Conservation (phyloP, 2,888 invertebrate genomes). For the Stenolophus ochropezus region DNA sequence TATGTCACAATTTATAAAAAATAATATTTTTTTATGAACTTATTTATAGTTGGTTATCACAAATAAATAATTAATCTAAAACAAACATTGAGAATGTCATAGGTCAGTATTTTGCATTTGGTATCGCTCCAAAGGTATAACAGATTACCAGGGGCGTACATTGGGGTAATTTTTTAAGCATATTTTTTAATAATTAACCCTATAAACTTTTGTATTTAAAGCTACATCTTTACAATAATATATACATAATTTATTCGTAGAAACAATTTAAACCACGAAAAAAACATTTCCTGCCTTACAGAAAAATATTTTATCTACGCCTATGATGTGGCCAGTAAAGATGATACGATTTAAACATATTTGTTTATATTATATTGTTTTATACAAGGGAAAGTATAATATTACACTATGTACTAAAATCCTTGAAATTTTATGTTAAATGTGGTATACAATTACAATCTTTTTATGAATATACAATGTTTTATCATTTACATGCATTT, state of each 20-base stretch:
- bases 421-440: conserved; percentile 21
- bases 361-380: conserved; percentile 25
- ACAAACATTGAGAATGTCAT: conserved; percentile 59
- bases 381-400: not conserved
- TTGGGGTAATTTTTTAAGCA: not conserved
- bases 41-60: conserved; percentile 51
- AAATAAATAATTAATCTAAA: conserved; percentile 53
- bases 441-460: not conserved
- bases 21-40: conserved; percentile 24
- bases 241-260: not conserved
- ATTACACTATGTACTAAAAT: not conserved
- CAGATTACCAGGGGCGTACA: not conserved
- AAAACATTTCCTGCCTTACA: not conserved
- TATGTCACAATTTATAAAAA: not conserved
- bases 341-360: conserved; percentile 2
- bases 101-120: conserved; percentile 58
- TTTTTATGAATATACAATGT: not conserved
- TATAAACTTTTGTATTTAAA: not conserved
- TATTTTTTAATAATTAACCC: not conserved
- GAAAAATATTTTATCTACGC: not conserved
- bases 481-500: not conserved
- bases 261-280: not conserved
- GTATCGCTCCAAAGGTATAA: conserved; percentile 54
- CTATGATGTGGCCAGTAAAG: not conserved
- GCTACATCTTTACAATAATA: no score